These are phyloP conservation scores for Linyphia triangularis DNA, from an alignment of 2,888 invertebrate genomes.

Conservation along the genomic window DNA sequence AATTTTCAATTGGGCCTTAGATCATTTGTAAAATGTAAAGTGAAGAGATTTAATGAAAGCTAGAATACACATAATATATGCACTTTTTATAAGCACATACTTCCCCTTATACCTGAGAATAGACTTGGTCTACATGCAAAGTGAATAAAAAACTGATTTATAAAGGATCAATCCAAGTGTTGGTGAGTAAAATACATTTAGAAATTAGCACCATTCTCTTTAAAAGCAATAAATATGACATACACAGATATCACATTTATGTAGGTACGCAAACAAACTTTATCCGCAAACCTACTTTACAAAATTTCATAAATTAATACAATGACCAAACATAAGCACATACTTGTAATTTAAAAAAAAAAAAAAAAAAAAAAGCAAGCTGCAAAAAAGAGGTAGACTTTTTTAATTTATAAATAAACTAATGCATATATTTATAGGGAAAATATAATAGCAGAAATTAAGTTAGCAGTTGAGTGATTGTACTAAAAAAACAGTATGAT, in stretches of 20 bases:
- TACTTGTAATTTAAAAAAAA: neutral
- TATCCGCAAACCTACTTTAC: neutral
- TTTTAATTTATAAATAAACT: too few relatives aligned
- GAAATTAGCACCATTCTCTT: constrained; percentile 37
- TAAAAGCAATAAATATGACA: constrained; percentile 6
- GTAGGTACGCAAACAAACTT: neutral
- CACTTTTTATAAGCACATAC: constrained; percentile 10
- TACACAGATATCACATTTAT: constrained; percentile 38
- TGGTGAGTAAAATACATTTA: constrained; percentile 6
- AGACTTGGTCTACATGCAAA: neutral
- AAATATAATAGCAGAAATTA: too few relatives aligned
- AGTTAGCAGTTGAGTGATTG: too few relatives aligned
- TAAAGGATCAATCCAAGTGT: neutral
- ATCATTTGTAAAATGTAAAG: neutral
- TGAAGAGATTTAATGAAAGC: neutral
- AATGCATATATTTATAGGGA: too few relatives aligned
- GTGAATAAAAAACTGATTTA: neutral
- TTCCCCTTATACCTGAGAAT: constrained; percentile 26
- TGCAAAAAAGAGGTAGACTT: too few relatives aligned
- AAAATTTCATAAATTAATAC: neutral
- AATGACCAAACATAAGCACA: neutral
- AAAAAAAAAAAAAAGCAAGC: constrained; percentile 1
- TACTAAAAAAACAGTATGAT: too few relatives aligned
- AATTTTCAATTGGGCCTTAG: too few relatives aligned
- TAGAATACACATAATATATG: neutral